These are phyloP conservation scores for Maniola hyperantus DNA, from an alignment of 2,888 invertebrate genomes.

Conservation along the genomic window DNA sequence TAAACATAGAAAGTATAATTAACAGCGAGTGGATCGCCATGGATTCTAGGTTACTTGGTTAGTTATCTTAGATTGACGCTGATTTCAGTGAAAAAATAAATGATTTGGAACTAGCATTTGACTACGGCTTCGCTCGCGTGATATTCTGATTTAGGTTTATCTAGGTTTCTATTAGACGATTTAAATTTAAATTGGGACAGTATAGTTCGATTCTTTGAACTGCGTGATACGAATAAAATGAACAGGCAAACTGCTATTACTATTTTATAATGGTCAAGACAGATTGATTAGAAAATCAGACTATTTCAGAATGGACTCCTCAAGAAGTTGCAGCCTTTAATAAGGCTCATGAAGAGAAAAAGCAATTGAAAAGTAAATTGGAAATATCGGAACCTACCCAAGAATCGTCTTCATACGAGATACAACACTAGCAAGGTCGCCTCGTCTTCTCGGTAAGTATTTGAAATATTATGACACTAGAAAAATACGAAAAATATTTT, in stretches of 20 bases:
- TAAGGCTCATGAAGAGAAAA: conserved; percentile 67
- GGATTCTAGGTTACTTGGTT: conserved; percentile 82
- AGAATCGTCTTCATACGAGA: conserved; percentile 47
- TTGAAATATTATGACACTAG: no score
- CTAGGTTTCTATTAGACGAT: no score
- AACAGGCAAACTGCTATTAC: no score
- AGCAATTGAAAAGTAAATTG: conserved; percentile 49
- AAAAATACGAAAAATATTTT: no score
- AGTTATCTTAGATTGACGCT: background rate
- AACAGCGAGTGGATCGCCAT: conserved; percentile 85
- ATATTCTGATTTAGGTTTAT: no score
- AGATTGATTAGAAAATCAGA: background rate
- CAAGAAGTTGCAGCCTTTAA: conserved; percentile 68
- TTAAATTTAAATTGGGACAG: background rate
- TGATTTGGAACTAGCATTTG: no score
- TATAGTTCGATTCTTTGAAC: background rate
- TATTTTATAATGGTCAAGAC: no score
- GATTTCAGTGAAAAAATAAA: no score
- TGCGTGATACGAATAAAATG: no score
- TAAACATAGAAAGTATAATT: conserved; percentile 82
- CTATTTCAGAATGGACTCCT: conserved; percentile 65
- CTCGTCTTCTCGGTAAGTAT: conserved; percentile 53
- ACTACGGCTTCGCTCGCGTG: no score
- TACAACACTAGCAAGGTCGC: conserved; percentile 56
- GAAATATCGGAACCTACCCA: conserved; percentile 46